Evolutionary conservation across 2,797 vertebrate species (phyloP), one percentile per base, ranked within the genome.

Genomic region (Rhadinocentrus ornatus): DNA sequence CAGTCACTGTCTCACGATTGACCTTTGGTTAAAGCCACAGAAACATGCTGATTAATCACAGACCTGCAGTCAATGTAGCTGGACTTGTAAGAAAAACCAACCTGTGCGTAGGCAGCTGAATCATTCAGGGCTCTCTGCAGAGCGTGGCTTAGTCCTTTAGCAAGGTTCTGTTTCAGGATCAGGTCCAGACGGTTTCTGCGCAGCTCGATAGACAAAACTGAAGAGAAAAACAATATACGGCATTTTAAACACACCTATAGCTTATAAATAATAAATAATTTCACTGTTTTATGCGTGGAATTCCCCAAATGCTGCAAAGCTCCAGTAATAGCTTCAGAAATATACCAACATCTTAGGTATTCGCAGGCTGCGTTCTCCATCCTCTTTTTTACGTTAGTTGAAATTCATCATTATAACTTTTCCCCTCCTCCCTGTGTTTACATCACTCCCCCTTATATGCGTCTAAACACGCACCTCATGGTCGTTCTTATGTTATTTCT

Each of bases 161-260:
- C 93, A 46, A 99, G 89, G 0, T 91, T 96, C 82, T 96, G 93
- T 74, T 94, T 97, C 88, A 97, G 87, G 70, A 91, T 87, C 63
- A 92, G 92, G 77, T 95, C 95, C 75, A 93, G 91, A 32, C 95
- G 90, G 78, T 94, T 93, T 81, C 94, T 94, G 60, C 96, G 95
- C 22, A 96, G 92, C 79, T 95, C 96, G 72, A 99, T 91, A 75
- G 96, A 95, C 73, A 99, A 86, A 91, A 99, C 98, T 99, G 91
- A 52, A 52, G 60, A 73, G 48, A 34, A 18, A 59, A 50, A 67
- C 58, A 67, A 26, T 27, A 18, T 29, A 34, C 8, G 22, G 8
- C 16, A 54, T 77, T 32, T 55, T 54, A 11, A 39, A n/a, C 44
- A 20, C 37, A 39, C 12, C 37, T 39, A 13, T 15, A 39, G 37